A percentile compares a stretch with the other conserved stretches of the same genome.
These are phyloP conservation scores for Embiotoca jacksoni DNA, from an alignment of 2,113 vertebrate species.

Conservation along the genomic window DNA sequence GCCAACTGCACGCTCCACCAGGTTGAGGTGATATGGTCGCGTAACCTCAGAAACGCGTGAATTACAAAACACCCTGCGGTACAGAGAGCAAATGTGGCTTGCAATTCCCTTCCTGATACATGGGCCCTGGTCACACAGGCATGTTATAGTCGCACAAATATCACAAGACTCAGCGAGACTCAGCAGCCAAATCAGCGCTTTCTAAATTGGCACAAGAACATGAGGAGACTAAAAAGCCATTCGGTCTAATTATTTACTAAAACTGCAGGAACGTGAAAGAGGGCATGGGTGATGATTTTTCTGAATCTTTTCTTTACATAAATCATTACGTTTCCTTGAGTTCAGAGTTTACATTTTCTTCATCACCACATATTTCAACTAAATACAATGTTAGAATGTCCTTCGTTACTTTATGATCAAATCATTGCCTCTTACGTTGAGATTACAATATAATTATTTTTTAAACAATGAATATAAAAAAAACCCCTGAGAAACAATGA, in stretches of 20 bases:
- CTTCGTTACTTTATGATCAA: not conserved
- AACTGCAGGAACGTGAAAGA: not conserved
- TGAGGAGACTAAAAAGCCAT: constrained; percentile 25
- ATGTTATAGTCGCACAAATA: constrained; percentile 61
- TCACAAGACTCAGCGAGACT: constrained; percentile 33
- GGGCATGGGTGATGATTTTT: constrained; percentile 3
- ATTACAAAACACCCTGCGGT: constrained; percentile 14
- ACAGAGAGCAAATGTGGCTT: constrained; percentile 35
- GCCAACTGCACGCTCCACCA: constrained; percentile 42
- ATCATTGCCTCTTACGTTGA: not conserved
- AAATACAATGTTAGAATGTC: too few relatives aligned
- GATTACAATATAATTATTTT: not conserved
- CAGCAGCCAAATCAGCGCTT: constrained; percentile 58
- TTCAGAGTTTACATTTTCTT: too few relatives aligned
- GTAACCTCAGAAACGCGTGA: constrained; percentile 38
- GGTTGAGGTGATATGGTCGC: constrained; percentile 50
- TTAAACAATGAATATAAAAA: not conserved
- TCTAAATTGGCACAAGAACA: constrained; percentile 51
- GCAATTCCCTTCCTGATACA: constrained; percentile 18
- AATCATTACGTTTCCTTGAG: not conserved
- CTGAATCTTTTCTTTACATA: not conserved
- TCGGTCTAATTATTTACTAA: constrained; percentile 23
- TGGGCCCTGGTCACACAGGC: constrained; percentile 47
- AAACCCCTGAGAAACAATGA: too few relatives aligned
- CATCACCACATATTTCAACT: too few relatives aligned